phyloP scores from a whole-genome alignment of 1,140 invertebrate species.

The Zelostemma sp. region DNA sequence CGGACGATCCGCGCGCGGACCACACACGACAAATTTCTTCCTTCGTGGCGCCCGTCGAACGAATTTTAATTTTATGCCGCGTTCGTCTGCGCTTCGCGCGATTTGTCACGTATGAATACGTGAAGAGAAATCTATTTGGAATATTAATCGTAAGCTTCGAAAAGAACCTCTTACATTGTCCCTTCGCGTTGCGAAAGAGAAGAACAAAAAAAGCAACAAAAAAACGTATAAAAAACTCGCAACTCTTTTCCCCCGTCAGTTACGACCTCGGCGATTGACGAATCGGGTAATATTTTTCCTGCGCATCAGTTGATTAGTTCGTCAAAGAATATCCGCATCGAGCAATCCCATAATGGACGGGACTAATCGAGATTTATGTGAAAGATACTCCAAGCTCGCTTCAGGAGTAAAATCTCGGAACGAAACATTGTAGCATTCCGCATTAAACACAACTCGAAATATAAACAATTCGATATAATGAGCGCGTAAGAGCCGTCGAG shows the following conservation, averaged over 20 bases:
- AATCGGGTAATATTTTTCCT: slow-evolving; percentile 13
- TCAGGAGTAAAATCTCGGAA: slow-evolving; percentile 19
- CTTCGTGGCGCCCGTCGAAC: slow-evolving; percentile 31
- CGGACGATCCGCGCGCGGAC: slow-evolving; percentile 33
- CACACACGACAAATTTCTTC: slow-evolving; percentile 44
- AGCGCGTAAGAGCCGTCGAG: no score
- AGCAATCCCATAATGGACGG: slow-evolving; percentile 40
- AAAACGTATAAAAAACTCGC: no score
- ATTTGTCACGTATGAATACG: slow-evolving; percentile 42
- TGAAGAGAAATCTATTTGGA: slow-evolving; percentile 16
- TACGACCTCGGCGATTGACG: no score
- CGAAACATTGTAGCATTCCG: slow-evolving; percentile 36
- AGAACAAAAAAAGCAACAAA: no score
- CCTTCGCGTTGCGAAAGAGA: no score
- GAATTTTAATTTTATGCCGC: slow-evolving; percentile 50
- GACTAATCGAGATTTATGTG: slow-evolving; percentile 40
- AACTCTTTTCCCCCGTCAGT: no score
- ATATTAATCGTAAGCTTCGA: slow-evolving; percentile 26
- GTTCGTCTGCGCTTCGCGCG: slow-evolving; percentile 39
- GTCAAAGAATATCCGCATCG: slow-evolving; percentile 28
- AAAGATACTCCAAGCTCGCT: slow-evolving; percentile 31
- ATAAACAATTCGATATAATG: slow-evolving; percentile 34
- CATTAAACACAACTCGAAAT: slow-evolving; percentile 22
- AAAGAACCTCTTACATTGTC: no score
- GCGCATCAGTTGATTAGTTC: slow-evolving; percentile 29